Evolutionary conservation across 1,140 invertebrate species (phyloP).

Genomic region (Cyphomyrmex costatus): DNA sequence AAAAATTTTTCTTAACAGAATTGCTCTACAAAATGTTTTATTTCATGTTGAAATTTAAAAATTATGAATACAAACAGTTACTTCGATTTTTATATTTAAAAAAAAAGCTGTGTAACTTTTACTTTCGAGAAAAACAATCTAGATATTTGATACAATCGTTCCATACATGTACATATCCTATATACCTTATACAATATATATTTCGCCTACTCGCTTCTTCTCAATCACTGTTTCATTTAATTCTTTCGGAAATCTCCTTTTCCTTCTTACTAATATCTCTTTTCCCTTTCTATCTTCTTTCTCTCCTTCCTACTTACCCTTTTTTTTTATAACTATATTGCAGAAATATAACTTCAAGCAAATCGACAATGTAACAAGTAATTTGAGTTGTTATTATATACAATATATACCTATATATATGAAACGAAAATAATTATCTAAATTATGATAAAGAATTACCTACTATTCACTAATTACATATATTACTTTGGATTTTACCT

Average conservation of each 20-base stretch:
- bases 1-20: not conserved
- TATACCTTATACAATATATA: conserved; percentile 38
- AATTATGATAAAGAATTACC: not conserved
- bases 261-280: conserved; percentile 44
- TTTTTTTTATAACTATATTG: conserved; percentile 18
- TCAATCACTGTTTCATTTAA: conserved; percentile 70
- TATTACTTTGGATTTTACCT: not conserved
- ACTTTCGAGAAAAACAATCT: not conserved
- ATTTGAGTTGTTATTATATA: too few species aligned
- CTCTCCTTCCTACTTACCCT: conserved; percentile 14
- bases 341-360: conserved; percentile 35
- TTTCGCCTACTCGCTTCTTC: conserved; percentile 20
- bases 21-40: not conserved
- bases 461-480: too few species aligned
- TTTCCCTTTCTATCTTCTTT: conserved; percentile 46
- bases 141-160: not conserved
- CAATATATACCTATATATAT: too few species aligned
- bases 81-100: not conserved
- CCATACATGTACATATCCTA: not conserved
- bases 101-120: not conserved
- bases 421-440: not conserved
- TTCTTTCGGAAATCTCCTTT: conserved; percentile 68
- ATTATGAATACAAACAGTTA: not conserved
- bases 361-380: conserved; percentile 79
- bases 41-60: not conserved